Percentiles rank a stretch among this genome's conserved stretches.
Evolutionary conservation across 2,113 vertebrate species (phyloP).

Genomic region (Cynoglossus semilaevis): DNA sequence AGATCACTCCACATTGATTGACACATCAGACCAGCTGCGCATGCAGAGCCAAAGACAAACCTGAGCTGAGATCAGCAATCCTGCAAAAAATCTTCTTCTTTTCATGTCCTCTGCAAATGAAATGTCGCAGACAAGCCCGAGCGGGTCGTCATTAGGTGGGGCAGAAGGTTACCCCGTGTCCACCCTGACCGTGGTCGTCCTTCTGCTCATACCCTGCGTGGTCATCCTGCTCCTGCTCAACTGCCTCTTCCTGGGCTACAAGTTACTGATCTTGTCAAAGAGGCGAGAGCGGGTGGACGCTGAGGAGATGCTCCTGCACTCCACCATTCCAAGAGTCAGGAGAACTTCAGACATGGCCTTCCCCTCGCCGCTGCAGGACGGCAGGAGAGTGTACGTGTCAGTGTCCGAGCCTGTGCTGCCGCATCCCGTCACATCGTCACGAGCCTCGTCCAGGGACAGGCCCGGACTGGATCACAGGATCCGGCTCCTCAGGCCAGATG

Average conservation of each 20-base stretch:
- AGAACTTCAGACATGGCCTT: constrained; percentile 43
- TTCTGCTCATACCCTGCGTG: constrained; percentile 77
- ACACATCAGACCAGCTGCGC: constrained; percentile 44
- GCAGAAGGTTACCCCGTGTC: constrained; percentile 59
- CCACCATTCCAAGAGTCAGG: constrained; percentile 47
- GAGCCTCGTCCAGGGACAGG: constrained; percentile 68
- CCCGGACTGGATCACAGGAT: constrained; percentile 47
- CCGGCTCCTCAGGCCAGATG: constrained; percentile 66
- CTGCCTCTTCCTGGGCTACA: constrained; percentile 76
- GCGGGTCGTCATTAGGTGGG: constrained; percentile 27
- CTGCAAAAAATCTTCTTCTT: constrained; percentile 3
- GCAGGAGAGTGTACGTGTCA: constrained; percentile 50
- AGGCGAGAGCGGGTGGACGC: constrained; percentile 23
- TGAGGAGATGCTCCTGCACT: constrained; percentile 57
- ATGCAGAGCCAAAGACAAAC: constrained; percentile 6
- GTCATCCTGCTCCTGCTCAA: constrained; percentile 75
- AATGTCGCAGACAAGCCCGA: constrained; percentile 70
- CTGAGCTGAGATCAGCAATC: constrained; percentile 16
- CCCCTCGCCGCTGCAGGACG: constrained; percentile 31
- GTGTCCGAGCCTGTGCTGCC: constrained; percentile 63
- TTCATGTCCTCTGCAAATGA: constrained; percentile 51
- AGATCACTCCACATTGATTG: constrained; percentile 48
- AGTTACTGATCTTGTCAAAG: constrained; percentile 61
- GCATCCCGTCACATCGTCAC: constrained; percentile 71
- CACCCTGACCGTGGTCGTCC: constrained; percentile 69